Conservation (phyloP, 2,113 vertebrate genomes). For the Cepphus grylle region DNA sequence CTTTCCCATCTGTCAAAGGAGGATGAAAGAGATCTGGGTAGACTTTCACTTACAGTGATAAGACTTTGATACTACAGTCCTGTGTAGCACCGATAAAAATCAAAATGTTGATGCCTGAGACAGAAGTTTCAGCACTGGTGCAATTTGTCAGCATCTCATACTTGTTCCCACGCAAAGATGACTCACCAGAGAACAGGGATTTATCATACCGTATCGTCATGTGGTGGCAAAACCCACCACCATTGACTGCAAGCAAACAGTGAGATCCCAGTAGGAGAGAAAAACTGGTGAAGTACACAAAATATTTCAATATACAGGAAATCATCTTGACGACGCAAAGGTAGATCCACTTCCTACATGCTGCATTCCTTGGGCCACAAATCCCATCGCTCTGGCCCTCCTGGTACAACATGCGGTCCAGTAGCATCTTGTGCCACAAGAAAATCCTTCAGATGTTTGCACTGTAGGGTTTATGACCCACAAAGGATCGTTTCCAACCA, state of each 20-base stretch:
- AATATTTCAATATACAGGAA: background rate
- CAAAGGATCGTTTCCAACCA: background rate
- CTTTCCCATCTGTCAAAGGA: background rate
- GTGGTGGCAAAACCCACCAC: slow-evolving; percentile 30
- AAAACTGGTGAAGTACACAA: background rate
- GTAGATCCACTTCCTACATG: background rate
- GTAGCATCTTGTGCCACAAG: background rate
- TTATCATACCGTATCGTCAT: background rate
- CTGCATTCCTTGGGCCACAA: background rate
- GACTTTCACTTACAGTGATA: background rate
- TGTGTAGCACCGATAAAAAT: background rate
- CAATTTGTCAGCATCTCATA: slow-evolving; percentile 54
- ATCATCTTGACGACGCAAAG: background rate
- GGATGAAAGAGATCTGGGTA: background rate
- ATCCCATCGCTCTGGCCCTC: background rate
- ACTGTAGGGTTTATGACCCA: background rate
- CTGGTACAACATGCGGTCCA: background rate
- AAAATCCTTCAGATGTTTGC: background rate
- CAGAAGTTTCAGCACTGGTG: slow-evolving; percentile 47
- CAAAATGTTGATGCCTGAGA: slow-evolving; percentile 38
- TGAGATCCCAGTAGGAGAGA: background rate
- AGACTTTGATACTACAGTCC: background rate
- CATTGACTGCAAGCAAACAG: background rate
- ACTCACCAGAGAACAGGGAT: slow-evolving; percentile 49
- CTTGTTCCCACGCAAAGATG: slow-evolving; percentile 57